phyloP scores from a whole-genome alignment of 2,797 vertebrate species.

The Somateria mollissima region DNA sequence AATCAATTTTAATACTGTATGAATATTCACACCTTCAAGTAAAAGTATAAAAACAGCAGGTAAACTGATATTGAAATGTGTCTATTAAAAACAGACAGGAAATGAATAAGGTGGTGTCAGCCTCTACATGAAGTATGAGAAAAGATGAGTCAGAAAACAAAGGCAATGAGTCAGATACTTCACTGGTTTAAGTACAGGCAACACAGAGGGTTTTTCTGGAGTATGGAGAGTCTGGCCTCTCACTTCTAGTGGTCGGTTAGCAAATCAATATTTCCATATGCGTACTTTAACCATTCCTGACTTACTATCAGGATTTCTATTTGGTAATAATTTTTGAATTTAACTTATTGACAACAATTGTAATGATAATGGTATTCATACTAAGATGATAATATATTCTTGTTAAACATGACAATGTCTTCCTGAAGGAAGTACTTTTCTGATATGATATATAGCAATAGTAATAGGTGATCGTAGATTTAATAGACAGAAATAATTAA shows the following conservation, averaged over 20 bases:
- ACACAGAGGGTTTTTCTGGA: neutral
- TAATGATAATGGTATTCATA: neutral
- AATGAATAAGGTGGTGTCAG: neutral
- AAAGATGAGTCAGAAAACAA: neutral
- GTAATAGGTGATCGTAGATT: constrained; percentile 31
- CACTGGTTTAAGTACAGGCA: neutral
- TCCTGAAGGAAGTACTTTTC: constrained; percentile 7
- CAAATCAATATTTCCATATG: neutral
- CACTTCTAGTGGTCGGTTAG: neutral
- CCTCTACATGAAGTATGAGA: neutral
- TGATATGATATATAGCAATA: constrained; percentile 13
- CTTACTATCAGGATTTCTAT: neutral
- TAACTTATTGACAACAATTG: neutral
- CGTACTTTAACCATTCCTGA: neutral
- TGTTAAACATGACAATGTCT: constrained; percentile 3
- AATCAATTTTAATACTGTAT: neutral
- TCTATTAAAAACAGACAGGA: neutral
- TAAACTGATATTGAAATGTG: neutral
- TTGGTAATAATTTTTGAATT: neutral
- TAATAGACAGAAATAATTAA: constrained; percentile 67
- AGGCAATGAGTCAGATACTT: neutral
- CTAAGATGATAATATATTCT: neutral
- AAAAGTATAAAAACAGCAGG: neutral
- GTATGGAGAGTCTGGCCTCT: neutral
- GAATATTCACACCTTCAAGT: neutral